Percentiles rank a stretch among this genome's conserved stretches.
These are phyloP conservation scores for Buteo buteo DNA, from an alignment of 2,113 vertebrate species.

Conservation along the genomic window DNA sequence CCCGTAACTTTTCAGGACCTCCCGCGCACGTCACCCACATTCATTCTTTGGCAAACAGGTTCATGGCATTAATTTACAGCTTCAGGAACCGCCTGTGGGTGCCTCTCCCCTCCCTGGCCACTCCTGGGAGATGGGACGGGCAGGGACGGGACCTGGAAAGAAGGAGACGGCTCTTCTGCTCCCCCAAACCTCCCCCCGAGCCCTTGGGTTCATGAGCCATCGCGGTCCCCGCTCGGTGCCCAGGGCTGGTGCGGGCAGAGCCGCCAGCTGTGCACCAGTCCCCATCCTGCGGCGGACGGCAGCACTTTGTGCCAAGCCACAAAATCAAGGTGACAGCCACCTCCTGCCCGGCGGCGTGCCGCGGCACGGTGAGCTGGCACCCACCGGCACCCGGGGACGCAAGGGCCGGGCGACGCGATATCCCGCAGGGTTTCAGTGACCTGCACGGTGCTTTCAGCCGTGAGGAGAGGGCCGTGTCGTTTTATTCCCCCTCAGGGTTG, in stretches of 20 bases:
- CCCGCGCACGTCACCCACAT: neutral
- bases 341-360: fast-evolving
- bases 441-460: fast-evolving
- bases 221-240: fast-evolving
- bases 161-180: neutral
- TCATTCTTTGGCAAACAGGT: neutral
- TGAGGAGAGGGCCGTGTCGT: fast-evolving
- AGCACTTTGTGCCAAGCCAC: neutral
- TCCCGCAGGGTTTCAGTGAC: fast-evolving
- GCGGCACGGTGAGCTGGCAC: neutral
- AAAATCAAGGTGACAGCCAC: neutral
- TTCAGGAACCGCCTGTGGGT: neutral
- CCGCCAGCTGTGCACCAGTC: fast-evolving
- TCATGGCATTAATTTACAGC: neutral
- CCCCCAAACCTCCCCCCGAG: neutral
- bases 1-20: neutral
- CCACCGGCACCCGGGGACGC: neutral
- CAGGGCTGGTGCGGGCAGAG: neutral
- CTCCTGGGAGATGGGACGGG: neutral
- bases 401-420: fast-evolving
- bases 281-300: fast-evolving
- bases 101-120: neutral
- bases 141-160: neutral
- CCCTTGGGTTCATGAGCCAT: neutral
- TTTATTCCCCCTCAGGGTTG: neutral